phyloP scores from a whole-genome alignment of 1,140 invertebrate genomes.

The Holcopasites calliopsidis region DNA sequence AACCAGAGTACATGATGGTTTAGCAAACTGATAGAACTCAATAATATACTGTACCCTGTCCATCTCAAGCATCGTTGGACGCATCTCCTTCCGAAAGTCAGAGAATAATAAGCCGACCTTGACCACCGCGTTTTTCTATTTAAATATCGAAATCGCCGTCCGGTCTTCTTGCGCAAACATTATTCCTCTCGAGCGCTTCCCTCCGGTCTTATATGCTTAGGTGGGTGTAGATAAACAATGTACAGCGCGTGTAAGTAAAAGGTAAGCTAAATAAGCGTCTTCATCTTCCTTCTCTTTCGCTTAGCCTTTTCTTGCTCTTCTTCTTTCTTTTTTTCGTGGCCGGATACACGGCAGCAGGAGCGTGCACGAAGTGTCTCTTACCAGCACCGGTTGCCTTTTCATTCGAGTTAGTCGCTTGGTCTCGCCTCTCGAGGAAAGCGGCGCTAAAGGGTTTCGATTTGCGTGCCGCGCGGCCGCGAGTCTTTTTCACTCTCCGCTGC shows the following conservation, averaged over 20 bases:
- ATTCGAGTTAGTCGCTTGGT: constrained; percentile 56
- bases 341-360: constrained; percentile 50
- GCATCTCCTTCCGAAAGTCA: too few relatives aligned
- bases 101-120: too few relatives aligned
- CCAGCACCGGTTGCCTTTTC: constrained; percentile 49
- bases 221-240: constrained; percentile 75
- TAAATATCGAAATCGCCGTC: constrained; percentile 58
- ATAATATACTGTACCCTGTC: too few relatives aligned
- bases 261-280: constrained; percentile 72
- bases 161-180: constrained; percentile 60
- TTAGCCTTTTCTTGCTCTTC: neutral
- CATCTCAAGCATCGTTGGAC: too few relatives aligned
- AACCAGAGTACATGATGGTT: too few relatives aligned
- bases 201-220: constrained; percentile 69
- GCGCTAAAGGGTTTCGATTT: constrained; percentile 49
- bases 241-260: constrained; percentile 72
- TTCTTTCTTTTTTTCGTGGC: constrained; percentile 27
- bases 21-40: too few relatives aligned
- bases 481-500: constrained; percentile 24
- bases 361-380: constrained; percentile 55
- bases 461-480: constrained; percentile 7
- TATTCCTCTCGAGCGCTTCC: constrained; percentile 62
- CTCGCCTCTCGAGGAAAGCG: constrained; percentile 46
- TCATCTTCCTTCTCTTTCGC: constrained; percentile 26
- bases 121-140: neutral